Conservation (phyloP, 1,140 invertebrate genomes). For the Himalopsyche phryganea region DNA sequence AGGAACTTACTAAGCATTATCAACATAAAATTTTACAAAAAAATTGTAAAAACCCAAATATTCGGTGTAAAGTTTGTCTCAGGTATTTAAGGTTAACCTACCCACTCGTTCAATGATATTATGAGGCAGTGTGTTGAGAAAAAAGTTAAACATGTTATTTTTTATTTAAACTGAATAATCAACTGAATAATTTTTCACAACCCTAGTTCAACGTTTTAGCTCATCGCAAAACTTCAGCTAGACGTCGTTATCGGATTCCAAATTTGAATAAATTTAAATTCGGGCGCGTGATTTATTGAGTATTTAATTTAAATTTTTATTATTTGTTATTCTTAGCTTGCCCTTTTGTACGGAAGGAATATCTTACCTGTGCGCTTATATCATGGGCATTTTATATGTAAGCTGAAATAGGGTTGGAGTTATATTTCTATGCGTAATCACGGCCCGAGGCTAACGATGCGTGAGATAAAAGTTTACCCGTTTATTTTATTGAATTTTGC, state of each 20-base stretch:
- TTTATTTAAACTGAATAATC: too few species aligned
- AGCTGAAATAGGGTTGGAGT: constrained; percentile 5
- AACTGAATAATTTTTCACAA: too few species aligned
- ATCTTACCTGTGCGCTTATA: not conserved
- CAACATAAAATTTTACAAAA: too few species aligned
- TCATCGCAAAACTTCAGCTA: not conserved
- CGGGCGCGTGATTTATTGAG: constrained; percentile 56
- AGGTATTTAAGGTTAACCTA: too few species aligned
- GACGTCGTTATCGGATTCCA: constrained; percentile 3
- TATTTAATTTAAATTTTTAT: constrained; percentile 58
- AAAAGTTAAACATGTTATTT: too few species aligned
- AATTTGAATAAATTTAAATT: constrained; percentile 47
- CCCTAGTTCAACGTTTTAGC: too few species aligned
- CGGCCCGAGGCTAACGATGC: constrained; percentile 20
- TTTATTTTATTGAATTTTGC: too few species aligned
- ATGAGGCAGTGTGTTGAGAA: too few species aligned
- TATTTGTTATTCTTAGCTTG: constrained; percentile 54
- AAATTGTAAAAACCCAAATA: too few species aligned
- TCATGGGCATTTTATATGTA: not conserved
- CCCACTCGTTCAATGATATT: too few species aligned
- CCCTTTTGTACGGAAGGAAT: constrained; percentile 42
- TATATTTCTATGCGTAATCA: constrained; percentile 9
- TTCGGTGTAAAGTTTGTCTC: too few species aligned
- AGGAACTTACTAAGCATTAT: too few species aligned
- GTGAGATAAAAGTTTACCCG: constrained; percentile 28